Evolutionary conservation across 2,113 vertebrate species (phyloP).

Genomic region (Lophius piscatorius): DNA sequence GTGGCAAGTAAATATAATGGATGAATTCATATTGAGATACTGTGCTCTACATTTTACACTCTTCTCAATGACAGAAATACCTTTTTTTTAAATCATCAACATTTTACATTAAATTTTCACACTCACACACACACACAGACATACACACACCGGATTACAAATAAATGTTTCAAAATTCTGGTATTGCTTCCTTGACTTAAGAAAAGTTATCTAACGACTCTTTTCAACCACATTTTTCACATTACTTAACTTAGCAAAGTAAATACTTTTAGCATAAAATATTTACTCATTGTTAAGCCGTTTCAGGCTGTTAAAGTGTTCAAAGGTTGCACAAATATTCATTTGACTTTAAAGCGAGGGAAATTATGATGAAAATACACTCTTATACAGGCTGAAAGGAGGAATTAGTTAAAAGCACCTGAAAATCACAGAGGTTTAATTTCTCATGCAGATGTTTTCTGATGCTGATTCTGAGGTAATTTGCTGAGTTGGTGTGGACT

Average conservation of each 20-base stretch:
- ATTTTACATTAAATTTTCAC: neutral
- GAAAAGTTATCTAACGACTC: slow-evolving; percentile 7
- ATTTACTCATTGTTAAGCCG: slow-evolving; percentile 7
- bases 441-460: slow-evolving; percentile 53
- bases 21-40: too few species aligned
- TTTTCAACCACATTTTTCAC: slow-evolving; percentile 3
- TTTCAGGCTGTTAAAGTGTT: slow-evolving; percentile 6
- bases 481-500: slow-evolving; percentile 54
- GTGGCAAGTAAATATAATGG: neutral
- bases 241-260: neutral
- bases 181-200: slow-evolving; percentile 4
- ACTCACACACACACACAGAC: too few species aligned
- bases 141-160: too few species aligned
- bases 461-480: slow-evolving; percentile 54
- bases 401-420: slow-evolving; percentile 45
- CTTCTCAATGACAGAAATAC: too few species aligned
- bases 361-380: neutral
- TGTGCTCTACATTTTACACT: too few species aligned
- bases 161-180: slow-evolving; percentile 5
- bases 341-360: neutral
- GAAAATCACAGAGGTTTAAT: slow-evolving; percentile 26
- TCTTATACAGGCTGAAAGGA: neutral
- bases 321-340: slow-evolving; percentile 11
- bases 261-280: neutral
- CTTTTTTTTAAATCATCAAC: too few species aligned